Conservation (phyloP, 2,113 vertebrate species). For the Calypte anna region DNA sequence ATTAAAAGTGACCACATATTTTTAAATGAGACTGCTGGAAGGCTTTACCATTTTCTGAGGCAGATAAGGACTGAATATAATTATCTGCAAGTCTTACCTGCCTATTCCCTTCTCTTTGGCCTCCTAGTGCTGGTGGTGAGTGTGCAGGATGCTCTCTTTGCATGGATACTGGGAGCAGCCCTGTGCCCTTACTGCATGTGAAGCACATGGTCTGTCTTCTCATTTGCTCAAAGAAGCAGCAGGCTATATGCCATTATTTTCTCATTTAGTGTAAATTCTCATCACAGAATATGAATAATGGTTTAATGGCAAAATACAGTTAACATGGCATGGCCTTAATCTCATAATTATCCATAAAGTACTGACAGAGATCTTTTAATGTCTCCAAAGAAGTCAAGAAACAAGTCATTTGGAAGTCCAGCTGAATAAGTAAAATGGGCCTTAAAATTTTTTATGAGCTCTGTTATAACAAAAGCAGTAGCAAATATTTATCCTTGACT, state of each 20-base stretch:
- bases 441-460: neutral
- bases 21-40: neutral
- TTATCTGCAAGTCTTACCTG: neutral
- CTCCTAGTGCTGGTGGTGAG: accelerated
- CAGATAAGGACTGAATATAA: neutral
- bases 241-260: neutral
- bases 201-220: neutral
- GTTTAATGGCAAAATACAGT: conserved; percentile 13
- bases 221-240: neutral
- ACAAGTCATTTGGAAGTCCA: neutral
- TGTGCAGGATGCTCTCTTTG: neutral
- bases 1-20: neutral
- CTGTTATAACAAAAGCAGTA: neutral
- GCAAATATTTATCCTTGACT: neutral
- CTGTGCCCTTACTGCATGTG: neutral
- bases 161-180: neutral
- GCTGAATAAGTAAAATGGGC: neutral
- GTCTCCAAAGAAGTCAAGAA: conserved; percentile 30
- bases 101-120: neutral
- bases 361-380: neutral
- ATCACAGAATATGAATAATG: neutral
- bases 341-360: conserved; percentile 34
- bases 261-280: neutral
- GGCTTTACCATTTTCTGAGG: neutral
- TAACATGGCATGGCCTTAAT: neutral